phyloP scores from a whole-genome alignment of 2,888 invertebrate species.

The Drosophila prolongata region DNA sequence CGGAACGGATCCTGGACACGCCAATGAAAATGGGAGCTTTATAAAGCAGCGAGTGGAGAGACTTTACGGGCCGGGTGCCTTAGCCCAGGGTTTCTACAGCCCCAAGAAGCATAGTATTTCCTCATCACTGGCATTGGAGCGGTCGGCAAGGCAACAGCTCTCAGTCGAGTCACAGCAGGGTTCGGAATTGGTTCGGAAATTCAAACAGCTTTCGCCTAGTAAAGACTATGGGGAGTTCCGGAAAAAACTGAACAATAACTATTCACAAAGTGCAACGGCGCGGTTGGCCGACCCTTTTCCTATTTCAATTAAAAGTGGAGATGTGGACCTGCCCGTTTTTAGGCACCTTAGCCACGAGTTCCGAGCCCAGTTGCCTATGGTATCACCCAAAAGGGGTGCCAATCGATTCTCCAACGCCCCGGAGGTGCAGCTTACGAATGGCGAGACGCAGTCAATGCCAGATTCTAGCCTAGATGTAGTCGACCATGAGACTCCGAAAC shows the following conservation, averaged over 20 bases:
- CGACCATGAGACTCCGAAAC: conserved; percentile 57
- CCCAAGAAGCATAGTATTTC: conserved; percentile 83
- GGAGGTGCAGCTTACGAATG: conserved; percentile 42
- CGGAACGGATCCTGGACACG: background rate
- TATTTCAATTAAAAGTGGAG: conserved; percentile 39
- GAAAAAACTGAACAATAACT: conserved; percentile 68
- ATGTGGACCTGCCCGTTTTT: conserved; percentile 89
- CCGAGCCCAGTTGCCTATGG: conserved; percentile 90
- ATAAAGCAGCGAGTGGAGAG: conserved; percentile 95
- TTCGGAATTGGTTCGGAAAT: conserved; percentile 84
- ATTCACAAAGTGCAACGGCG: conserved; percentile 29
- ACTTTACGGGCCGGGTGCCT: conserved; percentile 93
- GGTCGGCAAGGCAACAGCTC: conserved; percentile 31
- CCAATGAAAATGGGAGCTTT: conserved; percentile 86
- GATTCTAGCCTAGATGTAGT: conserved; percentile 58
- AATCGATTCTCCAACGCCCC: conserved; percentile 47
- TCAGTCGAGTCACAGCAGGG: conserved; percentile 55
- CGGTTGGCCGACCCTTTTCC: conserved; percentile 27
- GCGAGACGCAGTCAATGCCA: background rate
- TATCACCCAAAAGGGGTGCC: conserved; percentile 86
- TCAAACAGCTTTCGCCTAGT: conserved; percentile 80
- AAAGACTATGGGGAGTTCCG: conserved; percentile 80
- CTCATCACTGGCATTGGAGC: conserved; percentile 26
- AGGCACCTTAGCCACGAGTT: conserved; percentile 94
- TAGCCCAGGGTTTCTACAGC: conserved; percentile 93